phyloP scores from a whole-genome alignment of 2,797 vertebrate species.

The Geotrypetes seraphini region DNA sequence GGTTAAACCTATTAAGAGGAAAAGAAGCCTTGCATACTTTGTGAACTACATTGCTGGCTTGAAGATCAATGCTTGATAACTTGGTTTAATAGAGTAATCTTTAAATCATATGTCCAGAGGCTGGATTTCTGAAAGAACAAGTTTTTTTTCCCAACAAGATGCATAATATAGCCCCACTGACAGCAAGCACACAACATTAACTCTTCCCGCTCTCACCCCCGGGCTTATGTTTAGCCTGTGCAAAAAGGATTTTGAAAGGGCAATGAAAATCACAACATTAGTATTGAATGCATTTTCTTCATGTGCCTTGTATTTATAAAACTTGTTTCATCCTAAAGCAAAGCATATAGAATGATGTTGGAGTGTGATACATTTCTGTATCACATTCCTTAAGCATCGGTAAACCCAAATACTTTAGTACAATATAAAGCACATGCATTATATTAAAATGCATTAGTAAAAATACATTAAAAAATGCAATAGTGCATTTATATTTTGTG shows the following conservation, averaged over 20 bases:
- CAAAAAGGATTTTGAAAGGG: conserved; percentile 5
- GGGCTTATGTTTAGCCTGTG: background rate
- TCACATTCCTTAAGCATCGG: no score
- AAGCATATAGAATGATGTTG: no score
- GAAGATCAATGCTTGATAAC: conserved; percentile 8
- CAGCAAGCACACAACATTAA: conserved; percentile 4
- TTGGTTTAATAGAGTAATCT: conserved; percentile 15
- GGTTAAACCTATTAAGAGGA: conserved; percentile 11
- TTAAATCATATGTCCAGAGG: conserved; percentile 19
- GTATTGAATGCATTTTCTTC: conserved; percentile 1
- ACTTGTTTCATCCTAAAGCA: conserved; percentile 11
- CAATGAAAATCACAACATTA: background rate
- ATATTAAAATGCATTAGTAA: no score
- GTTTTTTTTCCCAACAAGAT: no score
- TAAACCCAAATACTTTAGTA: no score
- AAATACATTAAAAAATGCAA: no score
- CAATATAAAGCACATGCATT: no score
- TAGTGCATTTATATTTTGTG: no score
- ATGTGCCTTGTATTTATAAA: background rate
- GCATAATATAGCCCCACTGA: no score
- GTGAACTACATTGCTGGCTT: no score
- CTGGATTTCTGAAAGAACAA: no score
- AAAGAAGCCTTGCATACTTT: background rate
- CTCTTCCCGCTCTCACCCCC: background rate
- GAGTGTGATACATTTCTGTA: no score